These are phyloP conservation scores for Plutella xylostella DNA, from an alignment of 2,888 invertebrate genomes.

Conservation along the genomic window DNA sequence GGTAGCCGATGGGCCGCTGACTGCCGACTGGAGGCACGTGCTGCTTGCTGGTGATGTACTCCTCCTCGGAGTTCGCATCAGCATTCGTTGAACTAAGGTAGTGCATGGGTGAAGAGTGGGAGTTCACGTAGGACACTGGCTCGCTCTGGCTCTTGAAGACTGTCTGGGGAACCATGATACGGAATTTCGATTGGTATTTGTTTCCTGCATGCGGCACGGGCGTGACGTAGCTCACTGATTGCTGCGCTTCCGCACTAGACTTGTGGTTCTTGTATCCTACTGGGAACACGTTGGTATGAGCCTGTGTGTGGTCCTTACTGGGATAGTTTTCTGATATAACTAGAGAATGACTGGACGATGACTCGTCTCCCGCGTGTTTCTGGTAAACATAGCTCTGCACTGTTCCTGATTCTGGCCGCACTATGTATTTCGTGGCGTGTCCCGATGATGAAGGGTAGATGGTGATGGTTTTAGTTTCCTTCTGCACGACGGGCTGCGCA, in stretches of 20 bases:
- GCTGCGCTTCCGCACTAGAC: slow-evolving; percentile 25
- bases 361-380: slow-evolving; percentile 30
- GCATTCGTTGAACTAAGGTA: slow-evolving; percentile 26
- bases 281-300: slow-evolving; percentile 58
- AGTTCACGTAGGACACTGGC: slow-evolving; percentile 53
- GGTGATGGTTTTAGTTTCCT: slow-evolving; percentile 30
- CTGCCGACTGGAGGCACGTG: slow-evolving; percentile 36
- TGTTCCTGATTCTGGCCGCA: slow-evolving; percentile 25
- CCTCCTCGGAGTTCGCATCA: slow-evolving; percentile 34
- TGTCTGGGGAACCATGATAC: slow-evolving; percentile 57
- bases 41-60: slow-evolving; percentile 37
- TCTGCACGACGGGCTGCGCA: slow-evolving; percentile 22
- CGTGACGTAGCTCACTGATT: slow-evolving; percentile 55
- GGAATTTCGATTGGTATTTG: slow-evolving; percentile 51
- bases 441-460: slow-evolving; percentile 21
- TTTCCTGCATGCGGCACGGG: slow-evolving; percentile 43
- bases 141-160: slow-evolving; percentile 41
- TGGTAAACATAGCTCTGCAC: slow-evolving; percentile 41
- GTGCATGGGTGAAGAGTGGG: slow-evolving; percentile 39
- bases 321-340: slow-evolving; percentile 70
- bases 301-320: slow-evolving; percentile 67
- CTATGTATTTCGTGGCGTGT: slow-evolving; percentile 29
- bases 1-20: slow-evolving; percentile 39
- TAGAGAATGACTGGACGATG: slow-evolving; percentile 30
- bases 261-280: slow-evolving; percentile 25